phyloP scores from a whole-genome alignment of 2,888 invertebrate species.

The Agonopterix arenella region DNA sequence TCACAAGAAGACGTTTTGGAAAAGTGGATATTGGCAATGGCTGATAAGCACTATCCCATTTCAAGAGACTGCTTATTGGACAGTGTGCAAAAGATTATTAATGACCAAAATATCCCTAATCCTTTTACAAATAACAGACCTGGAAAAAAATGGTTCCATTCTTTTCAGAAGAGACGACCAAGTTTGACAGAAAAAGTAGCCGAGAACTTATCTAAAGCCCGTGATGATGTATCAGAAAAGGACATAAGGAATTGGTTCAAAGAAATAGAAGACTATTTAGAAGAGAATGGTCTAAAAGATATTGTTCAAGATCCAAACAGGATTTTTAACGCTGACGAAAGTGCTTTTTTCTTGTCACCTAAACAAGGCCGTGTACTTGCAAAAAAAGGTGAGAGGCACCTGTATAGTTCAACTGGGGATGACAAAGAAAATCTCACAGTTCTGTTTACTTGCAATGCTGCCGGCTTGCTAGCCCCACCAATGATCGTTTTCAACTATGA shows the following conservation, averaged over 20 bases:
- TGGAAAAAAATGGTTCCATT: conserved; percentile 2
- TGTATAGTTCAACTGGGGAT: conserved; percentile 18
- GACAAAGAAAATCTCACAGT: conserved; percentile 16
- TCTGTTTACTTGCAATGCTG: conserved; percentile 10
- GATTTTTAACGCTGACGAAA: conserved; percentile 31
- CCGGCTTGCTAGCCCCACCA: conserved; percentile 9
- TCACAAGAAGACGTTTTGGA: conserved; percentile 8
- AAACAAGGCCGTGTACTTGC: conserved; percentile 32
- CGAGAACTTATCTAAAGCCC: conserved; percentile 3
- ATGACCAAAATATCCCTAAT: not conserved
- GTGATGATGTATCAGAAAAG: conserved; percentile 1
- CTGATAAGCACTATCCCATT: conserved; percentile 1
- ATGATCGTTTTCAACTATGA: conserved; percentile 10
- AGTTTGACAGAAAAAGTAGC: not conserved
- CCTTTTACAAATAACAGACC: not conserved
- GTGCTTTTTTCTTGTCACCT: conserved; percentile 35
- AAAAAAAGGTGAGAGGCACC: conserved; percentile 27
- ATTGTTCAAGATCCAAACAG: conserved; percentile 14
- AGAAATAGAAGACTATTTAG: conserved; percentile 12
- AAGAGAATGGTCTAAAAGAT: conserved; percentile 11
- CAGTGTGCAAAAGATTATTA: not conserved
- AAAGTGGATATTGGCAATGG: not conserved
- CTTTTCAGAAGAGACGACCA: conserved; percentile 4
- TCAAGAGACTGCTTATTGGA: conserved; percentile 1
- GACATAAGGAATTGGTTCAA: conserved; percentile 1